phyloP scores from a whole-genome alignment of 1,140 invertebrate species.

The Hycleus phaleratus region DNA sequence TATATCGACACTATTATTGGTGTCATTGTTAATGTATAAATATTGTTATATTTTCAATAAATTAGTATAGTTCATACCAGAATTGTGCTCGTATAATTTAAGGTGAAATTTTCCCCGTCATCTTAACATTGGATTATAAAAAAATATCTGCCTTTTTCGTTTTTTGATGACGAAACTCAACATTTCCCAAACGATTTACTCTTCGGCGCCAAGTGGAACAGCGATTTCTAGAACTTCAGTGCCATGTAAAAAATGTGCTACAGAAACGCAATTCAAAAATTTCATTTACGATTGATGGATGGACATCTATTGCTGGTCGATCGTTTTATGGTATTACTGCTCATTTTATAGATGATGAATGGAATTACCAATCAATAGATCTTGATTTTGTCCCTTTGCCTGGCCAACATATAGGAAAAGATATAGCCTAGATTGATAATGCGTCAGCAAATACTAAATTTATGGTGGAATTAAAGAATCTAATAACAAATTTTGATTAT shows the following conservation, averaged over 20 bases:
- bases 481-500: not conserved
- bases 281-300: conserved; percentile 38
- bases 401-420: conserved; percentile 33
- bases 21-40: too few relatives aligned
- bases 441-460: conserved; percentile 25
- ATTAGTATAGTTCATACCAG: too few relatives aligned
- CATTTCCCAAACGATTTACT: too few relatives aligned
- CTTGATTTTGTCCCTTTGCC: conserved; percentile 36
- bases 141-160: conserved; percentile 38
- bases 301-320: conserved; percentile 30
- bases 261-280: conserved; percentile 33
- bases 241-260: conserved; percentile 26
- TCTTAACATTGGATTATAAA: not conserved
- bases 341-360: conserved; percentile 37
- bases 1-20: too few relatives aligned
- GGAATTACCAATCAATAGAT: conserved; percentile 31
- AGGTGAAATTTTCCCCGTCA: too few relatives aligned
- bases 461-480: conserved; percentile 8
- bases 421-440: conserved; percentile 33
- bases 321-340: conserved; percentile 34
- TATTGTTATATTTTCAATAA: too few relatives aligned
- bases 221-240: conserved; percentile 26
- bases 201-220: too few relatives aligned
- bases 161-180: conserved; percentile 31
- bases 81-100: too few relatives aligned